Conservation (phyloP, 2,888 invertebrate genomes). For the Onthophagus sagittarius region DNA sequence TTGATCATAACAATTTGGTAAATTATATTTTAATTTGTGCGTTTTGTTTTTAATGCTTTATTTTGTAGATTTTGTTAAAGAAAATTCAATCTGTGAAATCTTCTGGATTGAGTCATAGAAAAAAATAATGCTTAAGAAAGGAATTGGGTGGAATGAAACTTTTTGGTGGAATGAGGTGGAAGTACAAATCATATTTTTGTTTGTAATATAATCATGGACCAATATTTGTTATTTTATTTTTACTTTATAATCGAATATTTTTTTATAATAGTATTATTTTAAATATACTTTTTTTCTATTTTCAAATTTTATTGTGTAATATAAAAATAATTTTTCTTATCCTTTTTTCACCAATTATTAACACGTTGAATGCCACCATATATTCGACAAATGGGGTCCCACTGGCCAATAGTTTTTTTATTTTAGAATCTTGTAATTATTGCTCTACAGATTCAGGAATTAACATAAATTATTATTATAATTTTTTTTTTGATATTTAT, state of each 20-base stretch:
- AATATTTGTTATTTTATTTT: not conserved
- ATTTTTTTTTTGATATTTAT: too few species aligned
- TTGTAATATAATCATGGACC: conserved; percentile 3
- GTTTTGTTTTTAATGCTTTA: not conserved
- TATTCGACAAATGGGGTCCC: too few species aligned
- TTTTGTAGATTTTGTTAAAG: conserved; percentile 23
- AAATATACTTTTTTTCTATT: not conserved
- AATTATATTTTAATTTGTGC: conserved; percentile 4
- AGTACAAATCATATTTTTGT: not conserved
- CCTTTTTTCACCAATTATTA: too few species aligned
- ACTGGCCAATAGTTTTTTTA: too few species aligned
- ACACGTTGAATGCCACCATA: too few species aligned
- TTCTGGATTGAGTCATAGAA: conserved; percentile 29
- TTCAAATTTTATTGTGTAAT: too few species aligned
- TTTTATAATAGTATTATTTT: not conserved
- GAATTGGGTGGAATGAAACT: not conserved
- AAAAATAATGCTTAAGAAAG: not conserved
- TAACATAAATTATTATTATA: too few species aligned
- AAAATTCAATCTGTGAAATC: conserved; percentile 36
- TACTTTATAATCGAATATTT: conserved; percentile 2
- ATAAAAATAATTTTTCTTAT: too few species aligned
- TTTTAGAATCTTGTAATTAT: too few species aligned
- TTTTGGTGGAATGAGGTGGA: not conserved
- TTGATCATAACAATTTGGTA: conserved; percentile 37
- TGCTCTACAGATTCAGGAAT: too few species aligned